Base-by-base conservation (phyloP, 2,113 vertebrate genomes). In the Speoplatyrhinus poulsoni region DNA sequence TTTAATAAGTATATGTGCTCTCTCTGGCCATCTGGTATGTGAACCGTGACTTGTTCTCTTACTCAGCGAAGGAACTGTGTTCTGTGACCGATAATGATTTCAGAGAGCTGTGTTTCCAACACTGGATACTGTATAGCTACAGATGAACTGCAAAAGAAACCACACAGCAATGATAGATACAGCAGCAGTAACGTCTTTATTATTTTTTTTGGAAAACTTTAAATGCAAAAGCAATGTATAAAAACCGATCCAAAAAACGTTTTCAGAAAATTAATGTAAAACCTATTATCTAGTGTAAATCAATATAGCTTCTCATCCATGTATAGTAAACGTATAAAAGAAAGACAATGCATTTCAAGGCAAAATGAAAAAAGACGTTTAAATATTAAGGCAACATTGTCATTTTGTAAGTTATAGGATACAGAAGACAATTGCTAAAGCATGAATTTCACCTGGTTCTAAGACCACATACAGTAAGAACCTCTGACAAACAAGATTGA, bases 341-440 rank as follows among this genome's bases (percentile, higher is more conserved):
- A 54, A 67, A 65, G 58, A 13, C 54, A 6, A 75, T 46, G 15
- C 26, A 46, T 2, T 70, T 17, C 54, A 15, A 52, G 73, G 17
- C 54, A 59, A 58, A 15, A 52, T 54, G 17, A 26, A 41, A 33
- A 67, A 19, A n/a, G n/a, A 60, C 58, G 33, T 12, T 4, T 11
- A 77, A 78, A 60, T 75, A 55, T 76, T 82, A 89, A 86, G 76
- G 87, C 80, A 85, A 82, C 56, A 68, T 54, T 52, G 70, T 68
- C 69, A 17, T 53, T 33, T 19, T 46, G n/a, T 71, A 82, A 33
- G 67, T 46, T 54, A 58, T n/a, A 73, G 58, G 26, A 12, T 6
- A 72, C 26, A 60, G 53, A 67, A 83, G 75, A 69, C 70, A 16
- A 65, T 15, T 17, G 47, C 62, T 64, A 65, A 55, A 53, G 49